Evolutionary conservation across 2,113 vertebrate species (phyloP).

Genomic region (Perca schrenkii): DNA sequence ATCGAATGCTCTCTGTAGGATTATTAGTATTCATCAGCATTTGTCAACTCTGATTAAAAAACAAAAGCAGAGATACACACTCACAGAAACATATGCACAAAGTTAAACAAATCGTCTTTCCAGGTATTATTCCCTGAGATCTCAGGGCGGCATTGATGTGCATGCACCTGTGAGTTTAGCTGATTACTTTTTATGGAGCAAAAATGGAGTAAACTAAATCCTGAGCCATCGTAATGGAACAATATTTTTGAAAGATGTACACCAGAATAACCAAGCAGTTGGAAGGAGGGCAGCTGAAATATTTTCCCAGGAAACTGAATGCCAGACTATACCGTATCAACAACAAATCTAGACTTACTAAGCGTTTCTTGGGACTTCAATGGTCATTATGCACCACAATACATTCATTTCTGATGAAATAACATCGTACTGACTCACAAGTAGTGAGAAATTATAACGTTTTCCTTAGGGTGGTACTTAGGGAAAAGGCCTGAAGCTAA

Average conservation of each 20-base stretch:
- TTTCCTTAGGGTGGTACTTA: not conserved
- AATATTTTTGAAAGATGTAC: not conserved
- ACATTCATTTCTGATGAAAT: no score
- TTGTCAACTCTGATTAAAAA: not conserved
- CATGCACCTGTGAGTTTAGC: not conserved
- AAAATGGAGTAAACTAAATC: slow-evolving; percentile 1
- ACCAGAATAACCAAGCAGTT: slow-evolving; percentile 2
- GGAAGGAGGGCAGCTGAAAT: not conserved
- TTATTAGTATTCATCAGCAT: slow-evolving; percentile 38
- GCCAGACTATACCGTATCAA: not conserved
- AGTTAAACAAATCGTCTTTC: slow-evolving; percentile 1
- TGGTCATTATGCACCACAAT: not conserved
- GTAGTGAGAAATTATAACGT: no score
- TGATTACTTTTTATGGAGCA: slow-evolving; percentile 12
- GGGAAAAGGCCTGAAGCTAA: not conserved
- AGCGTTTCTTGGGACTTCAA: not conserved
- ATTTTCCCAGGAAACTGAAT: slow-evolving; percentile 1
- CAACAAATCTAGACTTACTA: not conserved
- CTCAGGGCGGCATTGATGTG: not conserved
- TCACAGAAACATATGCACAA: not conserved
- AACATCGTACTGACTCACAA: no score
- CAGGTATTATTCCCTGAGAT: slow-evolving; percentile 5
- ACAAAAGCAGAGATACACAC: not conserved
- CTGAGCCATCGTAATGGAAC: not conserved
- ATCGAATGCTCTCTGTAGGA: slow-evolving; percentile 12